A percentile compares a stretch with the other conserved stretches of the same genome.
These are phyloP conservation scores for Hippasteria phrygiana DNA, from an alignment of 53 echinoderm and acorn worm genomes.

Conservation along the genomic window DNA sequence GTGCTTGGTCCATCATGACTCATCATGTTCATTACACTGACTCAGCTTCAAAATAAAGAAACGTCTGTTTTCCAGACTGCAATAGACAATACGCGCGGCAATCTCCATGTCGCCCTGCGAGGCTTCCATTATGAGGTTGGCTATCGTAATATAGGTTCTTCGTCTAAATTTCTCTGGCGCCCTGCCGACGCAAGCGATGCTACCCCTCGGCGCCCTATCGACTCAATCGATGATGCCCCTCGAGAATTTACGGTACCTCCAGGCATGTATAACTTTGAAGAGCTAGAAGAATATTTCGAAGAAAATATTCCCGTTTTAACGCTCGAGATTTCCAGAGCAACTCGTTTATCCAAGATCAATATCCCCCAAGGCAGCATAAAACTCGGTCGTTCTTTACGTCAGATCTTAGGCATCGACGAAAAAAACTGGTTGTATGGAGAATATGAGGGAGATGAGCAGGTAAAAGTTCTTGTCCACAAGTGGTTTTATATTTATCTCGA, in stretches of 20 bases:
- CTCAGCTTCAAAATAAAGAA: not conserved
- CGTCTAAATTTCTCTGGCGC: not conserved
- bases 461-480: not conserved
- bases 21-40: not conserved
- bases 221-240: not conserved
- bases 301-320: not conserved
- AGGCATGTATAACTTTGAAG: slow-evolving; percentile 12
- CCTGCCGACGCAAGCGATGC: not conserved
- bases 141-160: not conserved
- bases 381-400: not conserved
- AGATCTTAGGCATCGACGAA: too few species aligned
- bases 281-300: not conserved
- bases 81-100: not conserved
- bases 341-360: not conserved
- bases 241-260: not conserved
- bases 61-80: not conserved
- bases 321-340: not conserved
- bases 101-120: slow-evolving; percentile 36
- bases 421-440: not conserved
- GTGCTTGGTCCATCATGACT: not conserved
- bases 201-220: too few species aligned
- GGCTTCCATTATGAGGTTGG: slow-evolving; percentile 36
- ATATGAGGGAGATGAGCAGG: not conserved
- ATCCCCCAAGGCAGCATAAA: not conserved
- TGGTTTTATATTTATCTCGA: slow-evolving; percentile 17